phyloP scores from a whole-genome alignment of 2,888 invertebrate species.

The Stictocephala bisonia region DNA sequence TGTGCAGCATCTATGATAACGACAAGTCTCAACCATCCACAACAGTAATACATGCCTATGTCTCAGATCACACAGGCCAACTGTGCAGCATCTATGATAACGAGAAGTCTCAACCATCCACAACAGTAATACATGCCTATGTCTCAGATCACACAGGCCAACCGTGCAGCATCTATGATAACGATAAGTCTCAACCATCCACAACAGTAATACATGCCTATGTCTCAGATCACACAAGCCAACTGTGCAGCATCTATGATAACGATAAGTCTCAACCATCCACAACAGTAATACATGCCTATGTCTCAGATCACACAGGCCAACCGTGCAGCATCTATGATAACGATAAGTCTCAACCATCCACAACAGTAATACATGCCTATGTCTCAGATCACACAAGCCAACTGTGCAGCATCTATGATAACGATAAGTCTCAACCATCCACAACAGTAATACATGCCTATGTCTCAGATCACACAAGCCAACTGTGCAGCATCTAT shows the following conservation, averaged over 20 bases:
- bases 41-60: no score
- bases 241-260: not conserved
- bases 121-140: no score
- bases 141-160: no score
- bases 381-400: no score
- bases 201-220: no score
- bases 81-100: not conserved
- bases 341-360: not conserved
- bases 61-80: no score
- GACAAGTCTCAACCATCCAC: not conserved
- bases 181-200: not conserved
- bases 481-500: not conserved
- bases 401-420: not conserved
- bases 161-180: not conserved
- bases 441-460: not conserved
- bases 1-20: not conserved
- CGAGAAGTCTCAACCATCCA: not conserved
- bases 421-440: not conserved
- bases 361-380: no score
- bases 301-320: no score
- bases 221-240: no score
- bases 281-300: no score
- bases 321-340: not conserved
- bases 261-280: not conserved
- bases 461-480: not conserved